Evolutionary conservation across 2,113 vertebrate genomes (phyloP).

Genomic region (Ceuthmochares aereus): DNA sequence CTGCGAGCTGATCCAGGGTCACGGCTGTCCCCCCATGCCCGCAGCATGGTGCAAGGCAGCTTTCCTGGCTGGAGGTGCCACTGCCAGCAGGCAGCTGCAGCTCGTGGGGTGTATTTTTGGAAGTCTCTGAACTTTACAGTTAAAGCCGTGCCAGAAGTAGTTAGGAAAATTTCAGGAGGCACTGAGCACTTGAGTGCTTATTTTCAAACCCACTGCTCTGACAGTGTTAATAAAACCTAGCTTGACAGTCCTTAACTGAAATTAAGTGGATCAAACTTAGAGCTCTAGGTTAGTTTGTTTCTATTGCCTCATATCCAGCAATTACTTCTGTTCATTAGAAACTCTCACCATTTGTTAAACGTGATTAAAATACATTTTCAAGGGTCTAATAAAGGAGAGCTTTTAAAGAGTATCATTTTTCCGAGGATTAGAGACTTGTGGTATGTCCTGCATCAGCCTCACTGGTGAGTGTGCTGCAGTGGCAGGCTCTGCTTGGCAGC

Average conservation of each 20-base stretch:
- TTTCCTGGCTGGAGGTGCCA: background rate
- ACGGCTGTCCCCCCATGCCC: accelerated
- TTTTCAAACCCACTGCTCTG: background rate
- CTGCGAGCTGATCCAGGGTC: background rate
- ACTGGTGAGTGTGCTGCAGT: background rate
- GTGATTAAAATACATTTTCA: background rate
- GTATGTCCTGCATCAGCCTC: background rate
- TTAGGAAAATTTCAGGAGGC: conserved; percentile 30
- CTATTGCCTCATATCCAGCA: background rate
- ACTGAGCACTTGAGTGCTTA: background rate
- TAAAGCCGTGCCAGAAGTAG: conserved; percentile 10
- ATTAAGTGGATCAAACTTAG: background rate
- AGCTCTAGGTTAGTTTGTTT: background rate
- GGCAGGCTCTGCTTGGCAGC: background rate
- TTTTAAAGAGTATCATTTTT: background rate
- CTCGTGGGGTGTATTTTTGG: background rate
- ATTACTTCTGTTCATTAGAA: background rate
- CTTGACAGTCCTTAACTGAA: background rate
- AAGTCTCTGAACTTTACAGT: conserved; percentile 23
- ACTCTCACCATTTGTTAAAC: background rate
- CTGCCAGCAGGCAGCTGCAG: background rate
- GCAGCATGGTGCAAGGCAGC: background rate
- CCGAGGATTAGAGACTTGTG: background rate
- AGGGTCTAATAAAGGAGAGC: background rate
- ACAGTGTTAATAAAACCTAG: background rate